A percentile compares a stretch with the other conserved stretches of the same genome.
phyloP scores from a whole-genome alignment of 2,113 vertebrate species.

The Chrysochloris asiatica region DNA sequence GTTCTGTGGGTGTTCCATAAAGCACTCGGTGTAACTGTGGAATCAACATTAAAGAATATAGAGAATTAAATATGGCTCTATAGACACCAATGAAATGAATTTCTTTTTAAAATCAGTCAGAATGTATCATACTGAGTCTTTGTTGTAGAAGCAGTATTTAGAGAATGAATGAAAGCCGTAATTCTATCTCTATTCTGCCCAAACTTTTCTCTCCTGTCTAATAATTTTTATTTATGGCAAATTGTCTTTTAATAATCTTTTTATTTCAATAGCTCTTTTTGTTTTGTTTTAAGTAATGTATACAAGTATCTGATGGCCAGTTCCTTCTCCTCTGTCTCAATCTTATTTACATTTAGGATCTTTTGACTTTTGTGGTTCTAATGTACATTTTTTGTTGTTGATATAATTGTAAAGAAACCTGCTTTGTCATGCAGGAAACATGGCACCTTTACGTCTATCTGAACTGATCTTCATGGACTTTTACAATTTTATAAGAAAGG shows the following conservation, averaged over 20 bases:
- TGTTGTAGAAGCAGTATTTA: neutral
- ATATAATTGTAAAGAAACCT: neutral
- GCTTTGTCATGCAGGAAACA: neutral
- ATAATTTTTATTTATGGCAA: too few species aligned
- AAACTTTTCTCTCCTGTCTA: neutral
- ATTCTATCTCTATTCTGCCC: neutral
- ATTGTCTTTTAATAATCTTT: conserved; percentile 6
- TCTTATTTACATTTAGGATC: neutral
- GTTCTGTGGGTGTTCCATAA: too few species aligned
- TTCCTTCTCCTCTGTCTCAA: neutral
- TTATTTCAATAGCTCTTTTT: neutral
- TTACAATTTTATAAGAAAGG: neutral
- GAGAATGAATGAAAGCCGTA: neutral
- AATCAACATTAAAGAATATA: too few species aligned
- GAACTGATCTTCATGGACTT: neutral
- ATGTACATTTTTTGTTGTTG: neutral
- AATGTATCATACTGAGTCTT: neutral
- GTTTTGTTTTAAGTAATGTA: neutral
- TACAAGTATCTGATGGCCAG: too few species aligned
- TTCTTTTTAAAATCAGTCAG: neutral
- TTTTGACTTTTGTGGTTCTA: neutral
- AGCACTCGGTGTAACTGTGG: too few species aligned
- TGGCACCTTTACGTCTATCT: neutral
- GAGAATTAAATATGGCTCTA: too few species aligned
- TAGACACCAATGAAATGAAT: too few species aligned